A percentile compares a stretch with the other conserved stretches of the same genome.
phyloP scores from a whole-genome alignment of 2,113 vertebrate species.

The Triplophysa tibetana region DNA sequence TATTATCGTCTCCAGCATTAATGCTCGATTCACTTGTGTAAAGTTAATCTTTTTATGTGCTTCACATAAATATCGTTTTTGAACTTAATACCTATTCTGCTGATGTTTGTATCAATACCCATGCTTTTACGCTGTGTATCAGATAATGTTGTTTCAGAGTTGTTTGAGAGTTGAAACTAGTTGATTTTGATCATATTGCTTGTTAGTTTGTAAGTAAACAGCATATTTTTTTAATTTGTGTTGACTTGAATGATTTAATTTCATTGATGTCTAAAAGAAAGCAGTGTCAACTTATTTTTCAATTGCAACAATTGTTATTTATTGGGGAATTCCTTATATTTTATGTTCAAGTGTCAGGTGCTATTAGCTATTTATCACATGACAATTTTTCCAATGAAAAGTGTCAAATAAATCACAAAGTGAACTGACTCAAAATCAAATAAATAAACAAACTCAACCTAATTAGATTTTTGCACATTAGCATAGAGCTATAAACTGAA shows the following conservation, averaged over 20 bases:
- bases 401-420: slow-evolving; percentile 47
- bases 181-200: too few relatives aligned
- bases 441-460: slow-evolving; percentile 50
- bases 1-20: too few relatives aligned
- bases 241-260: not conserved
- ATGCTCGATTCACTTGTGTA: too few relatives aligned
- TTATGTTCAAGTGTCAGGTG: not conserved
- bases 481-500: slow-evolving; percentile 48
- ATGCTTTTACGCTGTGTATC: too few relatives aligned
- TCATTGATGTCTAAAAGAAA: not conserved
- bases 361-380: slow-evolving; percentile 14
- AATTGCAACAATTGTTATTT: not conserved
- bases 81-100: too few relatives aligned
- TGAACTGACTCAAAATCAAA: slow-evolving; percentile 46
- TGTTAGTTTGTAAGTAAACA: too few relatives aligned
- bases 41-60: too few relatives aligned
- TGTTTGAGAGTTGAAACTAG: too few relatives aligned
- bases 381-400: not conserved
- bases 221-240: not conserved
- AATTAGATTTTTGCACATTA: slow-evolving; percentile 44
- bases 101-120: too few relatives aligned
- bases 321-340: not conserved
- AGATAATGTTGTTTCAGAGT: too few relatives aligned
- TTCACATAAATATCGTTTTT: too few relatives aligned
- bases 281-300: not conserved